These are phyloP conservation scores for Taxidea taxus DNA, from an alignment of 2,113 vertebrate species.

Conservation along the genomic window DNA sequence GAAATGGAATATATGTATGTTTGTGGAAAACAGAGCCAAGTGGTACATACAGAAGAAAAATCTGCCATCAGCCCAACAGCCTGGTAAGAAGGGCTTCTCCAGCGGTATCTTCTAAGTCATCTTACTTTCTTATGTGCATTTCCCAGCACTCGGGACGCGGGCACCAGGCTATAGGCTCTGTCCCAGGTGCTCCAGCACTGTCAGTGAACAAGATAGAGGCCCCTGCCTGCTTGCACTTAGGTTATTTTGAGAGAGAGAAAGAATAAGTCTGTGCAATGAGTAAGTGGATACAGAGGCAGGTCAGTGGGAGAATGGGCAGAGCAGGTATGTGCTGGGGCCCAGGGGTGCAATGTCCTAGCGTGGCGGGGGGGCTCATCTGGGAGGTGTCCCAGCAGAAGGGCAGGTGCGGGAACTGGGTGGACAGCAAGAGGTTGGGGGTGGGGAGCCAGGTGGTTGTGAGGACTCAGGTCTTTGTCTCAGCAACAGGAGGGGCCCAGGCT, in stretches of 20 bases:
- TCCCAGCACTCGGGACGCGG: rapidly evolving
- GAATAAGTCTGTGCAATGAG: not conserved
- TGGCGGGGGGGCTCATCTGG: too few species aligned
- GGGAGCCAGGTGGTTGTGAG: rapidly evolving
- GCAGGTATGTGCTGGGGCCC: not conserved
- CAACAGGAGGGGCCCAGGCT: too few species aligned
- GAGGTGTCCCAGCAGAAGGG: too few species aligned
- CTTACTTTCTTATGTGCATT: too few species aligned
- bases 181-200: too few species aligned
- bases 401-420: too few species aligned
- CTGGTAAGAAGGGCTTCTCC: not conserved
- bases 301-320: not conserved
- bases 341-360: not conserved
- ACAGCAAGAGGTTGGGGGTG: not conserved
- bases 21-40: not conserved
- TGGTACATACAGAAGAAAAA: not conserved
- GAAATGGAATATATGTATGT: not conserved
- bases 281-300: too few species aligned
- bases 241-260: not conserved
- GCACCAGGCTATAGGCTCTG: not conserved
- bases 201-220: not conserved
- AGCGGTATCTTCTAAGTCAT: not conserved
- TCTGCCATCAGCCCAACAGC: not conserved
- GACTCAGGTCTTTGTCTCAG: not conserved
- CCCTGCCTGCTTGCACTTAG: not conserved